Evolutionary conservation across 2,888 invertebrate genomes (phyloP).

Genomic region (Andrena haemorrhoa): DNA sequence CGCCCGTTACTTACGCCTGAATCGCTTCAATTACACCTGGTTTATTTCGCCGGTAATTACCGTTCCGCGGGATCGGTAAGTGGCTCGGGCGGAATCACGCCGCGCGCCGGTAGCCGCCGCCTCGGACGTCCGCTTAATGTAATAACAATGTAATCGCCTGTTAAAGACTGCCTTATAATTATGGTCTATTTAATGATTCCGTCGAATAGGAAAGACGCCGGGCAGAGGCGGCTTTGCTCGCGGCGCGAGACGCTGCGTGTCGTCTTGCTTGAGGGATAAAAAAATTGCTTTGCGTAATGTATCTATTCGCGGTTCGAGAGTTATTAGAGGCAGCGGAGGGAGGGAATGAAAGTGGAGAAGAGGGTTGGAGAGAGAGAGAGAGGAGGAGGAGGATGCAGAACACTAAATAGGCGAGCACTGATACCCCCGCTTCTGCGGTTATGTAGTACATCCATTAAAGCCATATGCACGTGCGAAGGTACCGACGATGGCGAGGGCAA

Average conservation of each 20-base stretch:
- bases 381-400: background rate
- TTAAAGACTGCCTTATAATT: constrained; percentile 54
- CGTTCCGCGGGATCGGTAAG: constrained; percentile 16
- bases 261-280: constrained; percentile 13
- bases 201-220: constrained; percentile 30
- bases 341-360: background rate
- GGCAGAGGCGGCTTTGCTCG: constrained; percentile 24
- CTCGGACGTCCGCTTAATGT: constrained; percentile 28
- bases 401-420: constrained; percentile 63
- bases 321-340: constrained; percentile 55
- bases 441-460: constrained; percentile 76
- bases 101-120: constrained; percentile 32
- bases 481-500: constrained; percentile 70
- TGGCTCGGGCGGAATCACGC: constrained; percentile 25
- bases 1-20: constrained; percentile 24
- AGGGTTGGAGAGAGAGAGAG: background rate
- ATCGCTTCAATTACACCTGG: constrained; percentile 31
- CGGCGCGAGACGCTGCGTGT: constrained; percentile 16
- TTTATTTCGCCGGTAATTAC: constrained; percentile 47
- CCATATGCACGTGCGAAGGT: constrained; percentile 75
- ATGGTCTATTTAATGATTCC: constrained; percentile 51
- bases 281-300: constrained; percentile 57
- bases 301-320: constrained; percentile 50
- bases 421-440: constrained; percentile 70
- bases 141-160: constrained; percentile 59